Evolutionary conservation across 2,113 vertebrate species (phyloP), one percentile per base, ranked within the genome.

Genomic region (Anhinga rufa): DNA sequence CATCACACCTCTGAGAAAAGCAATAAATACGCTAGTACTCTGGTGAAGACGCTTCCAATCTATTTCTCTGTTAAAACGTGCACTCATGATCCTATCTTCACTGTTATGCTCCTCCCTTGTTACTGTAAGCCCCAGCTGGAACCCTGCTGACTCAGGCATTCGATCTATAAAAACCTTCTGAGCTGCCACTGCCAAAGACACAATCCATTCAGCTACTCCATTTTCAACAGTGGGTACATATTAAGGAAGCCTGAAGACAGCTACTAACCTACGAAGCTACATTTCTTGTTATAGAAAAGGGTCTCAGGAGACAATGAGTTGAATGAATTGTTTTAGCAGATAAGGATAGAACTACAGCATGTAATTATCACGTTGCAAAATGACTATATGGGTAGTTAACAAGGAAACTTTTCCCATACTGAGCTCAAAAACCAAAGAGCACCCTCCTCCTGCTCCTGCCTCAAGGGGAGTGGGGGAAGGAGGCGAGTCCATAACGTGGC

Each of bases 111-210:
- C 51, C 54, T 65, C 32, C 34, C 61, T 20, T 4, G 28, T 51
- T 65, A 88, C 62, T 38, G 58, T 42, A 65, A 95, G 69, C 54
- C 54, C 78, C 49, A 74, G 82, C 40, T 72, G 87, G 77, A 85
- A 92, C 92, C 94, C 71, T 88, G 95, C 96, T 93, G 94, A 95
- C 75, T 96, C 96, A 91, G 70, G 46, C 14, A 61, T 57, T 74
- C 31, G 5, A 46, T 54, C 82, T 74, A 51, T 58, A 91, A 90
- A 86, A 80, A 16, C 58, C 34, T 65, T 44, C 55, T 14, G 66
- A 93, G 91, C 62, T 90, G 84, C 60, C 60, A 61, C 58, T 85
- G 68, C 58, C 66, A 42, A 68, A 76, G 58, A 44, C 64, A 72
- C 9, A 4, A 54, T 24, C 29, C 0, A 0, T 69, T 82, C 87